Percentiles rank a stretch among this genome's conserved stretches.
These are phyloP conservation scores for Bombus confusus DNA, from an alignment of 1,140 invertebrate species.

Conservation along the genomic window DNA sequence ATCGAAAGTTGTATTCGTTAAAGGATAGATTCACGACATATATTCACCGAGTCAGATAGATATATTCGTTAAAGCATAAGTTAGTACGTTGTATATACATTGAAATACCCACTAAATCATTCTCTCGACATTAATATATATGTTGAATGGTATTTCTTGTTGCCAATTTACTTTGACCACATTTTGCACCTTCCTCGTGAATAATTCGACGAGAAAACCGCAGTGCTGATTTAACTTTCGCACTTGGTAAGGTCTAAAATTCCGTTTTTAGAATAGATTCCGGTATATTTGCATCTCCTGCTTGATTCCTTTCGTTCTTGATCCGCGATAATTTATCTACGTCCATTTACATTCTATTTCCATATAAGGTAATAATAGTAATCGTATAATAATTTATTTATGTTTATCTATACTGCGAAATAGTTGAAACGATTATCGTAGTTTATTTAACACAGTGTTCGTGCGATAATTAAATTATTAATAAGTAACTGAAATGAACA, in stretches of 20 bases:
- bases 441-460: too few relatives aligned
- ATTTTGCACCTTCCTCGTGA: not conserved
- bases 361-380: too few relatives aligned
- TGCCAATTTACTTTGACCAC: not conserved
- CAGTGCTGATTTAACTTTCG: not conserved
- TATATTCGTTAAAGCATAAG: too few relatives aligned
- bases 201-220: not conserved
- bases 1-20: not conserved
- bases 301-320: not conserved
- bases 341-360: not conserved
- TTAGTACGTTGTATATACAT: too few relatives aligned
- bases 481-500: not conserved
- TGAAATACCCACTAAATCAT: not conserved
- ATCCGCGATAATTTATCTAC: not conserved
- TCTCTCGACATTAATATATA: not conserved
- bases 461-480: too few relatives aligned
- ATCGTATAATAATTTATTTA: not conserved
- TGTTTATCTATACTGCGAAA: too few relatives aligned
- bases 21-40: too few relatives aligned
- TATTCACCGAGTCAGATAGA: too few relatives aligned
- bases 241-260: not conserved
- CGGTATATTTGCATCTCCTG: not conserved
- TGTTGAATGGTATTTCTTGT: not conserved
- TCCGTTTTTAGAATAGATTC: not conserved
- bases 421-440: too few relatives aligned